Base-by-base conservation (phyloP, 2,797 vertebrate genomes). In the Echeneis naucrates region DNA sequence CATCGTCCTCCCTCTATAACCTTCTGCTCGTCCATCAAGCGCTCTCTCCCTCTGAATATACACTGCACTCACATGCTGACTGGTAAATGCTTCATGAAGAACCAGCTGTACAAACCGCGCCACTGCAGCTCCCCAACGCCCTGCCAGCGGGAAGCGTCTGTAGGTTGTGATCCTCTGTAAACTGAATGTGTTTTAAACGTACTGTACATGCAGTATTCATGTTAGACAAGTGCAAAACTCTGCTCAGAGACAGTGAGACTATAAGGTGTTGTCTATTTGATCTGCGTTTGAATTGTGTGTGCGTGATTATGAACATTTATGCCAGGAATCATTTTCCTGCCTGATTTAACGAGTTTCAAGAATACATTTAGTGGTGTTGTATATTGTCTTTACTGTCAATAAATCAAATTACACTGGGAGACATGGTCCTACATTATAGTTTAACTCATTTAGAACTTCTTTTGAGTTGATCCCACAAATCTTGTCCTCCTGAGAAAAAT, bases 21-120 rank as follows among this genome's bases (percentile, higher is more conserved):
- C 66, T 42, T 66, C 38, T 76, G 53, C 24, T 78, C 30, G 14
- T 68, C 78, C n/a, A 42, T 77, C 72, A 67, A 27, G 44, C 52
- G 35, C 45, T 74, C 60, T 56, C 72, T 84, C 70, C 38, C 75
- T 45, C 67, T 81, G 77, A 86, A 87, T 78, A 64, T 71, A 76
- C 68, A 72, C 57, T 66, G 70, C 78, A 82, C 75, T 73, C 74
- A 63, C 71, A 75, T 58, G 78, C 73, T 80, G 85, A 66, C 73
- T 82, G 76, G 73, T 90, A 85, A 91, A 90, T 91, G 89, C 85
- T 89, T 91, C 72, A 90, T 90, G 90, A 90, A 88, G 85, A 68
- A 79, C 68, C 78, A 75, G 70, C 88, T 75, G 82, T 84, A 71
- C 78, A 83, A 85, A 82, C 88, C 84, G 78, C 67, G 53, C 74